Conservation (phyloP, 2,797 vertebrate genomes). For the Cryptoprocta ferox region DNA sequence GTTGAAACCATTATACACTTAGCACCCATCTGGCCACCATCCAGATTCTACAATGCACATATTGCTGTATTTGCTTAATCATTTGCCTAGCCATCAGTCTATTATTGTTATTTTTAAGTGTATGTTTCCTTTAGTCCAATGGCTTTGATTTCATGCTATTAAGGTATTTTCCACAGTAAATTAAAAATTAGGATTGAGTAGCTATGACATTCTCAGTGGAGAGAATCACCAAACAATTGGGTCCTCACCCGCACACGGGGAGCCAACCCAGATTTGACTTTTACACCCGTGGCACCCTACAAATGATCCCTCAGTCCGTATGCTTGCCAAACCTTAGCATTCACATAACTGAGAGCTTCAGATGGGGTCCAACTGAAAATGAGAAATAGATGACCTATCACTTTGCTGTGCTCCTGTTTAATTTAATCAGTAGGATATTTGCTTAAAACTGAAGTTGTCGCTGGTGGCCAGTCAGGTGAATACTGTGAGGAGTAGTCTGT, state of each 20-base stretch:
- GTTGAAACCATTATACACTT: neutral
- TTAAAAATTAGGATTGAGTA: conserved; percentile 1
- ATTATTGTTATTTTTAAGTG: neutral
- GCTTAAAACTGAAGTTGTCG: neutral
- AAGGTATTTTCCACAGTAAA: conserved; percentile 24
- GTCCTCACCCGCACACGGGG: neutral
- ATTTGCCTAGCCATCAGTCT: neutral
- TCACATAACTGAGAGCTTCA: neutral
- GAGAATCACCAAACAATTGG: neutral
- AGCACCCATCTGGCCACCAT: neutral
- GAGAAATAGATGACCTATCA: neutral
- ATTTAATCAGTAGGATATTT: neutral
- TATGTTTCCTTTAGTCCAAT: neutral
- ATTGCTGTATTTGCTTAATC: neutral
- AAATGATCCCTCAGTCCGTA: neutral
- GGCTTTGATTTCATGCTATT: conserved; percentile 33
- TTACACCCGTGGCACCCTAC: neutral
- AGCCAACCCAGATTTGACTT: neutral
- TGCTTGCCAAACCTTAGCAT: neutral
- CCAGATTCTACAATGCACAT: neutral
- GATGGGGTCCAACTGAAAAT: neutral
- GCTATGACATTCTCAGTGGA: neutral
- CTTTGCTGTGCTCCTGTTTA: neutral
- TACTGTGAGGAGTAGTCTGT: neutral
- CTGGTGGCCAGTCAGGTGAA: neutral